These are phyloP conservation scores for Orthosia incerta DNA, from an alignment of 2,888 invertebrate species.

Conservation along the genomic window DNA sequence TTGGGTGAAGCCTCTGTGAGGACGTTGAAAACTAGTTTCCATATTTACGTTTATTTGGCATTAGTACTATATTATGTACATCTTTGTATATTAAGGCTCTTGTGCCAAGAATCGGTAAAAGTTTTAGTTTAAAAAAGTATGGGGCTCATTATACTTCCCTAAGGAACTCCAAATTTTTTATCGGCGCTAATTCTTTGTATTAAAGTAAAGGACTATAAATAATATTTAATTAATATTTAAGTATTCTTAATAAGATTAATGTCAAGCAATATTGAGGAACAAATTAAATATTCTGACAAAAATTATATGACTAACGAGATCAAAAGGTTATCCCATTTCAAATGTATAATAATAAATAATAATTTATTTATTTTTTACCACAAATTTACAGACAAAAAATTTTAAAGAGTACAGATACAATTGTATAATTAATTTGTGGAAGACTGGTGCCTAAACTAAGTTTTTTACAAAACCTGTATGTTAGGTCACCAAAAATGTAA, in stretches of 20 bases:
- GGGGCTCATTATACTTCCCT: conserved; percentile 1
- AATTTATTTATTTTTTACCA: too few species aligned
- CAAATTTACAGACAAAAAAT: too few species aligned
- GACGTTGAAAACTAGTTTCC: not conserved
- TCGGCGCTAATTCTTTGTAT: not conserved
- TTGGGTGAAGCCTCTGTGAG: conserved; percentile 68
- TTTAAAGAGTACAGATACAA: too few species aligned
- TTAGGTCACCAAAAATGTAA: too few species aligned
- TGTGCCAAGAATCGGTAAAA: not conserved
- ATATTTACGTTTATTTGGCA: not conserved
- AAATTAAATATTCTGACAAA: not conserved
- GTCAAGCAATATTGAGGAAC: not conserved
- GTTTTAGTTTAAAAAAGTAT: not conserved
- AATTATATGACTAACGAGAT: not conserved
- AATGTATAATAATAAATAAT: too few species aligned
- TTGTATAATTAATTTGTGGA: too few species aligned
- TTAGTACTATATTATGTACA: too few species aligned
- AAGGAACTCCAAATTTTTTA: not conserved
- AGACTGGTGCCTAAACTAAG: too few species aligned
- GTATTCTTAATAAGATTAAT: not conserved
- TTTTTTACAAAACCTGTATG: too few species aligned
- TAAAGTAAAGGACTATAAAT: too few species aligned
- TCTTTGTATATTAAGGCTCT: not conserved
- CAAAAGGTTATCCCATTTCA: not conserved
- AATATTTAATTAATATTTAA: not conserved